phyloP scores from a whole-genome alignment of 2,888 invertebrate genomes.

The Andrena haemorrhoa region DNA sequence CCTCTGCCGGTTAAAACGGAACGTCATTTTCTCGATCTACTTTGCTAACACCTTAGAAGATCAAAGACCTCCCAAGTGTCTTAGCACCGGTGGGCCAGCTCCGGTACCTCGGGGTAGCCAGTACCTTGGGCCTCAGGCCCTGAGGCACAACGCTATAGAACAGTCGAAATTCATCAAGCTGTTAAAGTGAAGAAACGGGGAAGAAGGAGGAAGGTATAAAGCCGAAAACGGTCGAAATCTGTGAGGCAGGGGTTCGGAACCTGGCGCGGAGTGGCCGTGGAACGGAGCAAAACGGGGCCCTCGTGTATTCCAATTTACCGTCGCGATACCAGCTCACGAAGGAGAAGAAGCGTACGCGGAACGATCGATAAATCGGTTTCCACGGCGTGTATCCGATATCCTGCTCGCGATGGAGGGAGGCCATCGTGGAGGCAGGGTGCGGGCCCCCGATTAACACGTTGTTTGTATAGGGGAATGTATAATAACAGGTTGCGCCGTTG shows the following conservation, averaged over 20 bases:
- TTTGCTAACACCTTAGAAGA: too few relatives aligned
- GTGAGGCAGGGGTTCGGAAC: neutral
- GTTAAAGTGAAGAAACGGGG: neutral
- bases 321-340: constrained; percentile 40
- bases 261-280: neutral
- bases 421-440: constrained; percentile 67
- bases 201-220: neutral
- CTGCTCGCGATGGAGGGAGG: constrained; percentile 52
- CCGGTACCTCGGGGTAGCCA: too few relatives aligned
- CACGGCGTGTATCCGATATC: constrained; percentile 67
- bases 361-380: constrained; percentile 69
- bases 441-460: constrained; percentile 84
- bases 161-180: too few relatives aligned
- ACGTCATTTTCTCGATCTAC: too few relatives aligned
- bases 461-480: constrained; percentile 85
- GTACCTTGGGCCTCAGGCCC: too few relatives aligned
- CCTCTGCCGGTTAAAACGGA: too few relatives aligned
- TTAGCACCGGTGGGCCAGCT: too few relatives aligned
- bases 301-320: constrained; percentile 66
- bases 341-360: constrained; percentile 56
- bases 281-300: neutral
- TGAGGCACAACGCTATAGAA: too few relatives aligned
- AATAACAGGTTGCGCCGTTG: constrained; percentile 84
- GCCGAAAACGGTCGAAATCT: constrained; percentile 27
- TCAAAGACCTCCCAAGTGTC: too few relatives aligned